phyloP scores from a whole-genome alignment of 1,140 invertebrate genomes.

The Agrypnia vestita region DNA sequence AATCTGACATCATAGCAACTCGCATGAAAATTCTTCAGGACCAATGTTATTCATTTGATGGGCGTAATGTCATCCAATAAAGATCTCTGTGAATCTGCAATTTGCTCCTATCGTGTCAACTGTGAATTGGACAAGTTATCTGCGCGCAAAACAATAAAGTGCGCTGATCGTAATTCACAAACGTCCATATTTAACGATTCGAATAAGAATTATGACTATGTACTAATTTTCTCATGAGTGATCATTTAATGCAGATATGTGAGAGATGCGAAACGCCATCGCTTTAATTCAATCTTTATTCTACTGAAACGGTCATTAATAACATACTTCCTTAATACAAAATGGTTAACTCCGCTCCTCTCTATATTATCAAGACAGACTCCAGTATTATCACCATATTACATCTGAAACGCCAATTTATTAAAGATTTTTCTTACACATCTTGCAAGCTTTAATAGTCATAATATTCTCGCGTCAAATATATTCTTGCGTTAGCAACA shows the following conservation, averaged over 20 bases:
- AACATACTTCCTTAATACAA: no score
- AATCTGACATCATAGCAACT: background rate
- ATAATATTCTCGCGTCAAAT: no score
- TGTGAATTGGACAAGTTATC: background rate
- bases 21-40: background rate
- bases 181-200: background rate
- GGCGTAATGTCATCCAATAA: background rate
- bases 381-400: background rate
- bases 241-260: no score
- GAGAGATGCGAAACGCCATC: no score
- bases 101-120: background rate
- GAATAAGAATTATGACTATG: background rate
- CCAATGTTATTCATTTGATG: conserved; percentile 3
- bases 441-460: no score
- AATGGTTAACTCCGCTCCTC: no score
- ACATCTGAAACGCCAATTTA: background rate
- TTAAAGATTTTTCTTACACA: no score
- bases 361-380: no score
- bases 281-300: no score
- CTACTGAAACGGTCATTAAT: no score
- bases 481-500: no score
- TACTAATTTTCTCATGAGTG: background rate
- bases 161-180: background rate
- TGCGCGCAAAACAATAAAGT: background rate
- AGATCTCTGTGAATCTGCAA: background rate